Percentiles rank a stretch among this genome's conserved stretches.
phyloP scores from a whole-genome alignment of 2,113 vertebrate species.

The Crotalus horridus region DNA sequence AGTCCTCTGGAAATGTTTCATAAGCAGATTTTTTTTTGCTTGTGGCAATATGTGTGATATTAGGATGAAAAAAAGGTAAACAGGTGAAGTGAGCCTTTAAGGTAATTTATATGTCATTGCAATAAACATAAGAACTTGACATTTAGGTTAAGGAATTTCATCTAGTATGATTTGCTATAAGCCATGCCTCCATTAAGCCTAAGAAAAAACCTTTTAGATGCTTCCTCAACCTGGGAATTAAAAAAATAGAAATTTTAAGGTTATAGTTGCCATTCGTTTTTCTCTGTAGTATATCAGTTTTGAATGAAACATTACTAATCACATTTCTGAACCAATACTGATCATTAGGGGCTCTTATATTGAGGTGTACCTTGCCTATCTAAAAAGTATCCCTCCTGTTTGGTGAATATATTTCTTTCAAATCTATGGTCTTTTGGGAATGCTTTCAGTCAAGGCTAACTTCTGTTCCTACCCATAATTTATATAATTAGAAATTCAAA shows the following conservation, averaged over 20 bases:
- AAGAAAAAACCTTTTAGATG: background rate
- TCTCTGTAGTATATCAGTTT: background rate
- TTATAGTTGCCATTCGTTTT: background rate
- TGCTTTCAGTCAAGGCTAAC: background rate
- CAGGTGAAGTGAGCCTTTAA: background rate
- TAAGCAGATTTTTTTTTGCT: background rate
- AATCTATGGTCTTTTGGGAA: background rate
- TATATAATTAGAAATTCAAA: background rate
- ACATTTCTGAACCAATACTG: background rate
- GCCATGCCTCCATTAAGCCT: background rate
- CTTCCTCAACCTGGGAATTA: background rate
- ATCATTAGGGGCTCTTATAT: background rate
- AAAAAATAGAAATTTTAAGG: background rate
- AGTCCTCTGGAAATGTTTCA: background rate
- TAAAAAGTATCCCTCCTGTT: slow-evolving; percentile 32
- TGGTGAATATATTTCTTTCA: slow-evolving; percentile 31
- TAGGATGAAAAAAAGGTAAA: background rate
- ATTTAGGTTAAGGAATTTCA: background rate
- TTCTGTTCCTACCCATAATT: background rate
- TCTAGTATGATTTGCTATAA: background rate
- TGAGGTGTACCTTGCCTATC: slow-evolving; percentile 20
- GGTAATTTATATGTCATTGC: background rate
- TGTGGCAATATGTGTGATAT: background rate
- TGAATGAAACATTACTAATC: background rate
- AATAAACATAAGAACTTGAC: background rate